Percentiles rank a stretch among this genome's conserved stretches.
Conservation (phyloP, 2,888 invertebrate species). For the Synergus itoensis region DNA sequence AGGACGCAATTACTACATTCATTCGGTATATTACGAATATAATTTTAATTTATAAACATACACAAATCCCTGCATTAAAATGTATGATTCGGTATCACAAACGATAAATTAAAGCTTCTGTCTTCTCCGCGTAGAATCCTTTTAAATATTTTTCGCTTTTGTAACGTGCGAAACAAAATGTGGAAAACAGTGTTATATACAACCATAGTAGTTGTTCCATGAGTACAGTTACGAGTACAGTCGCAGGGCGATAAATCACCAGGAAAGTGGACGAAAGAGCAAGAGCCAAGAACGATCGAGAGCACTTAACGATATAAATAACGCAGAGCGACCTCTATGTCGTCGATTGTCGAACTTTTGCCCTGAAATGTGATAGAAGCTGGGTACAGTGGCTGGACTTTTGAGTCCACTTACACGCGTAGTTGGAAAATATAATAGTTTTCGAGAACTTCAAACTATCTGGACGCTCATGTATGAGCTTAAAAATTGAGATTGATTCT, state of each 20-base stretch:
- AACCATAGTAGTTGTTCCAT: constrained; percentile 37
- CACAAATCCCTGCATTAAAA: neutral
- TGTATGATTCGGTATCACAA: constrained; percentile 5
- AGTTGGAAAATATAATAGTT: neutral
- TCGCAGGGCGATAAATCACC: constrained; percentile 62
- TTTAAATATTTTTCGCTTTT: constrained; percentile 29
- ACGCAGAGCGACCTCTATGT: constrained; percentile 72
- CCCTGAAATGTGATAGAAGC: constrained; percentile 54
- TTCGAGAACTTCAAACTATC: neutral
- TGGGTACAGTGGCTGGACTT: constrained; percentile 36
- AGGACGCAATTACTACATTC: neutral
- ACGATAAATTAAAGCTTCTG: constrained; percentile 37
- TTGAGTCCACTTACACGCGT: constrained; percentile 3
- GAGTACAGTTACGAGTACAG: constrained; percentile 47
- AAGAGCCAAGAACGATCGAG: constrained; percentile 68
- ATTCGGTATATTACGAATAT: constrained; percentile 4
- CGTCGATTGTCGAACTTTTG: constrained; percentile 74
- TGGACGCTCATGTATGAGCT: neutral
- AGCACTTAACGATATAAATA: constrained; percentile 76
- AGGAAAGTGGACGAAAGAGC: constrained; percentile 61
- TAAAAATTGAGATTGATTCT: neutral
- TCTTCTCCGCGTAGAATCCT: neutral
- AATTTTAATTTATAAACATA: neutral
- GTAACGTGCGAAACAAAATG: constrained; percentile 23
- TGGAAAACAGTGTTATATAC: constrained; percentile 38